Evolutionary conservation across 2,797 vertebrate genomes (phyloP).

Genomic region (Enteromius paludinosus): DNA sequence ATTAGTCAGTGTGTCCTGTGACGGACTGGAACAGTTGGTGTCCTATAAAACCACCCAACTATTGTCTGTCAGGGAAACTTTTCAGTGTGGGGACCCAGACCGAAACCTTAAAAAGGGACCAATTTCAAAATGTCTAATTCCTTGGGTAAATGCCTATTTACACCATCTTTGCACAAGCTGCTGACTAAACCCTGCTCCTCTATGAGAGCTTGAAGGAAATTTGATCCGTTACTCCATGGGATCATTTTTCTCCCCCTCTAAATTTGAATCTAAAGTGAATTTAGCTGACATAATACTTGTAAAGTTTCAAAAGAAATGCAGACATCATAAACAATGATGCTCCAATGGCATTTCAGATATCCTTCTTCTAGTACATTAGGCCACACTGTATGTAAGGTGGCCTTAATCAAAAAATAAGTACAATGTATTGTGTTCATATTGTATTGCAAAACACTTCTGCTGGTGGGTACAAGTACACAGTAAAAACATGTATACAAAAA

Average conservation of each 20-base stretch:
- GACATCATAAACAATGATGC: neutral
- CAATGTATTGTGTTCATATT: too few species aligned
- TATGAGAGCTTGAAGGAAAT: neutral
- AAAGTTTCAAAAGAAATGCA: neutral
- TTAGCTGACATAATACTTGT: neutral
- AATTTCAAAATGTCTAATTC: neutral
- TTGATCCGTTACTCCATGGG: neutral
- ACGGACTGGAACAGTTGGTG: slow-evolving; percentile 58
- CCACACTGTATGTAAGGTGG: too few species aligned
- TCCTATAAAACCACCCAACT: slow-evolving; percentile 59
- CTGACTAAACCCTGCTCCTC: neutral
- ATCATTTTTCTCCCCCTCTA: neutral
- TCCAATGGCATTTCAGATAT: neutral
- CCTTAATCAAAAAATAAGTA: too few species aligned
- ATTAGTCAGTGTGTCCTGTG: slow-evolving; percentile 71
- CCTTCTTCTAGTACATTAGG: neutral
- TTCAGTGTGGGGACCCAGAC: slow-evolving; percentile 1
- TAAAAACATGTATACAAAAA: too few species aligned
- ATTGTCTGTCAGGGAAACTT: slow-evolving; percentile 35
- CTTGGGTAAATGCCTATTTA: neutral
- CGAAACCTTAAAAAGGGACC: neutral
- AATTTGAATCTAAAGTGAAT: too few species aligned
- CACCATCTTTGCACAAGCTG: neutral
- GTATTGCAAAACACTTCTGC: too few species aligned
- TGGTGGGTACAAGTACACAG: too few species aligned